Percentiles rank a stretch among this genome's conserved stretches.
Conservation (phyloP, 2,888 invertebrate species). For the Eupelmus urozonus region DNA sequence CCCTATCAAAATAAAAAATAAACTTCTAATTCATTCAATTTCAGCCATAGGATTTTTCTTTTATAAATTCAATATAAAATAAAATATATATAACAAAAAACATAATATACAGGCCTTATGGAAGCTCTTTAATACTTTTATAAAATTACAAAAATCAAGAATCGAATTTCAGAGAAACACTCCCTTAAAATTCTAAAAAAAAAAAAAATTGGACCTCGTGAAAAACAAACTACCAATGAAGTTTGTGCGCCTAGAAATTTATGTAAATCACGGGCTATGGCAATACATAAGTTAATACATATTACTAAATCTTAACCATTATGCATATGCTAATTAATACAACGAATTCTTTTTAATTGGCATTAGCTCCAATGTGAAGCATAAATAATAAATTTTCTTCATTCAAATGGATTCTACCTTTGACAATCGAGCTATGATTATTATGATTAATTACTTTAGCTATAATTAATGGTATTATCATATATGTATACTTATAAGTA, state of each 20-base stretch:
- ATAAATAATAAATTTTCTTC: slow-evolving; percentile 43
- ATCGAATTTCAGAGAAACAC: neutral
- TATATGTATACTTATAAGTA: slow-evolving; percentile 15
- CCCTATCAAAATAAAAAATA: no score
- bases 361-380: slow-evolving; percentile 59
- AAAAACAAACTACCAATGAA: slow-evolving; percentile 14
- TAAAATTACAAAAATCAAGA: neutral
- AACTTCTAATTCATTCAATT: no score
- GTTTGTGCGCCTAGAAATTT: slow-evolving; percentile 27
- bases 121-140: no score
- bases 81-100: no score
- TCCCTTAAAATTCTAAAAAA: no score
- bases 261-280: slow-evolving; percentile 41
- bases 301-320: slow-evolving; percentile 35
- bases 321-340: slow-evolving; percentile 32
- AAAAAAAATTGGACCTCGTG: neutral
- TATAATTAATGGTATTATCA: slow-evolving; percentile 34
- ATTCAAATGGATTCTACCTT: neutral
- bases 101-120: no score
- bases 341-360: slow-evolving; percentile 45
- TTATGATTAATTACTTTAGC: no score
- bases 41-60: no score
- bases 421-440: no score
- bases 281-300: slow-evolving; percentile 27
- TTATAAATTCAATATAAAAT: no score